Conservation (phyloP, 2,888 invertebrate genomes). For the Acronicta psi region DNA sequence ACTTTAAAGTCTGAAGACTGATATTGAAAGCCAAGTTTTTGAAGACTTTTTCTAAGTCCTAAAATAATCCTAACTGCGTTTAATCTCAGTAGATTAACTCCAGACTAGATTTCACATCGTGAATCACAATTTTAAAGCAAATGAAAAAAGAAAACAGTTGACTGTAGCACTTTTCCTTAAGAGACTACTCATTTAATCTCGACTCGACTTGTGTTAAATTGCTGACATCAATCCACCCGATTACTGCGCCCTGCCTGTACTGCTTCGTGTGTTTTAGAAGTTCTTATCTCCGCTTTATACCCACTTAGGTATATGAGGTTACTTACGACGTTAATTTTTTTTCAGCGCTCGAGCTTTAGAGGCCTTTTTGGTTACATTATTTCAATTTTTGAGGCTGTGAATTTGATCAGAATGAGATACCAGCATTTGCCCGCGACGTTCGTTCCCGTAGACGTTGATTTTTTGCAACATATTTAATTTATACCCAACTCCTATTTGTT, state of each 20-base stretch:
- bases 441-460: no score
- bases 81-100: conserved; percentile 59
- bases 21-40: no score
- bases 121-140: conserved; percentile 62
- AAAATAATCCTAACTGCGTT: conserved; percentile 23
- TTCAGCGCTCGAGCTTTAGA: not conserved
- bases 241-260: conserved; percentile 64
- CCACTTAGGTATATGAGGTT: conserved; percentile 6
- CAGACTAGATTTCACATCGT: conserved; percentile 61
- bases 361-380: no score
- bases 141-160: conserved; percentile 59
- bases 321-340: not conserved
- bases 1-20: no score
- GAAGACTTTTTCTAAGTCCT: no score
- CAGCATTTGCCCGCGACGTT: no score
- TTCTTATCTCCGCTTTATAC: conserved; percentile 39
- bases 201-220: conserved; percentile 73
- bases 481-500: no score
- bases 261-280: conserved; percentile 45
- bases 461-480: no score
- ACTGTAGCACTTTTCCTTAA: conserved; percentile 63
- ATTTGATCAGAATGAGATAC: no score
- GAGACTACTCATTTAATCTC: conserved; percentile 79
- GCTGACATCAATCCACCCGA: conserved; percentile 77
- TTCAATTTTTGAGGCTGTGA: no score